These are phyloP conservation scores for Oscheius sp. DNA, from an alignment of 2,888 invertebrate species.

Conservation along the genomic window DNA sequence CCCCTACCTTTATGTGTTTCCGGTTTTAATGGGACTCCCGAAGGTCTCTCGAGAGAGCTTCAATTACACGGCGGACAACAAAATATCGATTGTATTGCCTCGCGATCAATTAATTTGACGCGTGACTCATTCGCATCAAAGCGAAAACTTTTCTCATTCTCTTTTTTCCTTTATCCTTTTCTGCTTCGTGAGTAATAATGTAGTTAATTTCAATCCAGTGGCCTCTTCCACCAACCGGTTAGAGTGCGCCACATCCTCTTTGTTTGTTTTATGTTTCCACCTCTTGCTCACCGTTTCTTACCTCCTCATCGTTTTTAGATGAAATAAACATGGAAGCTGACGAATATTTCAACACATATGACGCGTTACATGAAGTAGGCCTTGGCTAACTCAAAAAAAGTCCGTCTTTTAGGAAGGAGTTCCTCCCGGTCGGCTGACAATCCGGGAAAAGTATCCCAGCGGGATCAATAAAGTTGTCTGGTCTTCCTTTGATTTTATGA, in stretches of 20 bases:
- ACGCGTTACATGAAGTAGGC: conserved; percentile 59
- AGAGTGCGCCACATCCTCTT: neutral
- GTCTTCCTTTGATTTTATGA: conserved; percentile 71
- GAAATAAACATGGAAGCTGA: conserved; percentile 58
- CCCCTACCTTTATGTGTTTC: too few relatives aligned
- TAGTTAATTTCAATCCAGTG: neutral
- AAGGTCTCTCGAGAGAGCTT: neutral
- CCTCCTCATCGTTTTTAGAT: conserved; percentile 9
- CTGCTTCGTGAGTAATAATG: neutral
- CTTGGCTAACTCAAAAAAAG: neutral
- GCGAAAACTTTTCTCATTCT: neutral
- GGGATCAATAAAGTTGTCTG: conserved; percentile 67
- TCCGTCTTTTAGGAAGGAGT: conserved; percentile 43
- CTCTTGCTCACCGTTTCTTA: neutral
- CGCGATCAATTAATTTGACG: neutral
- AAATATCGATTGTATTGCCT: neutral
- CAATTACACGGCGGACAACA: neutral
- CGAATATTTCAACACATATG: conserved; percentile 61
- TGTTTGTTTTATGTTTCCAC: conserved; percentile 22
- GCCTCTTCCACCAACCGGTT: conserved; percentile 2
- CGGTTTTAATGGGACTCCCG: too few relatives aligned
- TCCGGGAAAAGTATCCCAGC: conserved; percentile 52
- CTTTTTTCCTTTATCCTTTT: neutral
- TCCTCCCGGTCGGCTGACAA: conserved; percentile 47
- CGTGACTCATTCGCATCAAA: conserved; percentile 18